Percentiles rank a stretch among this genome's conserved stretches.
These are phyloP conservation scores for Ophraella communa DNA, from an alignment of 2,888 invertebrate genomes.

Conservation along the genomic window DNA sequence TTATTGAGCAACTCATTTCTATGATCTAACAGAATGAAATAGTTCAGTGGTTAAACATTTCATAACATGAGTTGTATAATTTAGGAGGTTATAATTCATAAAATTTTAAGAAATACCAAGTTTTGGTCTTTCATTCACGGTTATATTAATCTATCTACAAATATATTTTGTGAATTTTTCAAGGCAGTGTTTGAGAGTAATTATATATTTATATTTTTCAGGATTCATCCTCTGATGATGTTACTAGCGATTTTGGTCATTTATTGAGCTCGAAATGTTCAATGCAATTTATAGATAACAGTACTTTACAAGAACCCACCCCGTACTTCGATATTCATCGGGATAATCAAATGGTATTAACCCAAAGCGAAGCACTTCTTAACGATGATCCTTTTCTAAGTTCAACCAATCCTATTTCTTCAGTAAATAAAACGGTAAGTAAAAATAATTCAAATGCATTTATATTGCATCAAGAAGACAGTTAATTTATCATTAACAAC, in stretches of 20 bases:
- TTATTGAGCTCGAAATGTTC: constrained; percentile 48
- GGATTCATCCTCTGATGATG: constrained; percentile 27
- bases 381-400: constrained; percentile 54
- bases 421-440: constrained; percentile 10
- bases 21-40: too few species aligned
- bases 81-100: too few species aligned
- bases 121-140: too few species aligned
- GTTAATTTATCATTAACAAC: too few species aligned
- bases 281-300: constrained; percentile 44
- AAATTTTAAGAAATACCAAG: too few species aligned
- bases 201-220: constrained; percentile 18
- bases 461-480: too few species aligned
- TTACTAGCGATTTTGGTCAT: constrained; percentile 51
- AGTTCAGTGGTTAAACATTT: too few species aligned
- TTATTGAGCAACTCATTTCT: too few species aligned
- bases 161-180: too few species aligned
- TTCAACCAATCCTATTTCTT: constrained; percentile 41
- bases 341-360: constrained; percentile 59
- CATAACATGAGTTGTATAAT: too few species aligned
- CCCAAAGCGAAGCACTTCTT: constrained; percentile 58
- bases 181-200: neutral
- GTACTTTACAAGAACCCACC: constrained; percentile 23
- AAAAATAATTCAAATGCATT: too few species aligned
- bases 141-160: too few species aligned
- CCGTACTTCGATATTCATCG: constrained; percentile 27